These are phyloP conservation scores for Acropternis orthonyx DNA, from an alignment of 2,797 vertebrate species.

Conservation along the genomic window DNA sequence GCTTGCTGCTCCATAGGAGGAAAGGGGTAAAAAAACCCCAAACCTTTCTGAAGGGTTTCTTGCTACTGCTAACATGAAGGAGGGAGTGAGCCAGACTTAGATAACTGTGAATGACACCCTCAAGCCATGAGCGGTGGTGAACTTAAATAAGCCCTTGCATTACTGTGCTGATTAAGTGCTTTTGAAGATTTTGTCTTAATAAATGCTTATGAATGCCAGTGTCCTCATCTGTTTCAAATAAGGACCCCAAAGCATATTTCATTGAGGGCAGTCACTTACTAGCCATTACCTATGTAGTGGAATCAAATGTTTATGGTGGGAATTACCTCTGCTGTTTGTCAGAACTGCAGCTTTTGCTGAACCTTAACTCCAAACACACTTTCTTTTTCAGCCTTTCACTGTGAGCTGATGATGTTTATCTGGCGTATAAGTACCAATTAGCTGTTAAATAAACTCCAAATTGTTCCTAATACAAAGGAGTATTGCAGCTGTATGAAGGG, in stretches of 20 bases:
- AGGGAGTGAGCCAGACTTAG: neutral
- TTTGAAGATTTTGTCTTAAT: neutral
- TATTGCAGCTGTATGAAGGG: neutral
- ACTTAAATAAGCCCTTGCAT: neutral
- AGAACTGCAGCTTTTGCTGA: neutral
- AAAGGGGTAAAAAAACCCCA: accelerated
- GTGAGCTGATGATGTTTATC: neutral
- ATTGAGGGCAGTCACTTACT: neutral
- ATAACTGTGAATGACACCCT: neutral
- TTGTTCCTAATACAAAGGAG: neutral
- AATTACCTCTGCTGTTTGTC: neutral
- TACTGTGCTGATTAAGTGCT: neutral
- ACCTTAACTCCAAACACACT: neutral
- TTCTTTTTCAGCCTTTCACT: neutral
- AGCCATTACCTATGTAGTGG: neutral
- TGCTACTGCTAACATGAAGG: neutral
- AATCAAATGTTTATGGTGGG: neutral
- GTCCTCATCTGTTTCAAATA: neutral
- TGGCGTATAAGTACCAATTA: neutral
- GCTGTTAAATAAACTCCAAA: neutral
- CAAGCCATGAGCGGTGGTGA: neutral
- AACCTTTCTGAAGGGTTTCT: neutral
- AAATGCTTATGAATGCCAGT: neutral
- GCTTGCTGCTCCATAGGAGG: neutral
- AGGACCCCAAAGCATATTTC: neutral